A percentile compares a stretch with the other conserved stretches of the same genome.
Conservation (phyloP, 1,140 invertebrate genomes). For the Latrodectus geometricus region DNA sequence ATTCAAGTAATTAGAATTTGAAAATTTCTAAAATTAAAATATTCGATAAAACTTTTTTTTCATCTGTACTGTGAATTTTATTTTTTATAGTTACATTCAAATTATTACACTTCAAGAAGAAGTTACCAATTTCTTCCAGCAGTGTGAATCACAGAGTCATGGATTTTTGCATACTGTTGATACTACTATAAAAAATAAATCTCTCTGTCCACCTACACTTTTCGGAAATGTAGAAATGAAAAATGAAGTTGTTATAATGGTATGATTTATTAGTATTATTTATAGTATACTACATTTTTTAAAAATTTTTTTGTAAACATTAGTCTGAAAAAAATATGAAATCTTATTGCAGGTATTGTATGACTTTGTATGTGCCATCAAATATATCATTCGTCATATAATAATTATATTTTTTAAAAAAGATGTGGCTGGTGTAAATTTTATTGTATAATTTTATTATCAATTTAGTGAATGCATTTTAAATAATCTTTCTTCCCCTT, state of each 20-base stretch:
- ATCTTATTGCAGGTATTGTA: neutral
- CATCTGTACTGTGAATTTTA: neutral
- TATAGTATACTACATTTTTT: neutral
- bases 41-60: neutral
- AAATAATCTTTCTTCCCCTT: no score
- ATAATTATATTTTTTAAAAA: no score
- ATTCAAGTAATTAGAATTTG: no score
- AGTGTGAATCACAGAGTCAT: conserved; percentile 15
- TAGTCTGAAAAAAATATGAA: no score
- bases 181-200: neutral
- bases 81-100: conserved; percentile 39
- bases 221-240: conserved; percentile 37
- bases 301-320: no score
- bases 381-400: no score
- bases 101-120: conserved; percentile 46
- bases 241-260: conserved; percentile 24
- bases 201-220: conserved; percentile 24
- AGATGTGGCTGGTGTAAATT: no score
- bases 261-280: neutral
- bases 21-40: neutral
- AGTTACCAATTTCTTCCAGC: conserved; percentile 25
- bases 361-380: no score
- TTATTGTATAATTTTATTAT: no score
- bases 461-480: no score
- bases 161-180: conserved; percentile 15